Conservation (phyloP, 2,888 invertebrate species). For the Rhabditoides inermis region DNA sequence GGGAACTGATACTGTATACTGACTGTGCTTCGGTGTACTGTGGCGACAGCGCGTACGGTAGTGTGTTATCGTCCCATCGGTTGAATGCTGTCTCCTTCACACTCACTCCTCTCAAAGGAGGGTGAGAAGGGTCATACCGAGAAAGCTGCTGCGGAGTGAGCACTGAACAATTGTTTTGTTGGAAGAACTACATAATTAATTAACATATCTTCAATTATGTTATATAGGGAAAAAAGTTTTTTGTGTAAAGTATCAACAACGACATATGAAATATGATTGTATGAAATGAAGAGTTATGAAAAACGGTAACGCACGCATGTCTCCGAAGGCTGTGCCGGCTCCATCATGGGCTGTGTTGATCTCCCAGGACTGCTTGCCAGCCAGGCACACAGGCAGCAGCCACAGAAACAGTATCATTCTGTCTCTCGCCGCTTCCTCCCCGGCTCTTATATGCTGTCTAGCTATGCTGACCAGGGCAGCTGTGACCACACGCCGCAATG, state of each 20-base stretch:
- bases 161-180: too few species aligned
- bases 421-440: too few species aligned
- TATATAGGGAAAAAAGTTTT: background rate
- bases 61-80: conserved; percentile 32
- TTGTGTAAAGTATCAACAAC: background rate
- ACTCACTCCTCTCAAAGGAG: conserved; percentile 21
- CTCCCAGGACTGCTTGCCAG: conserved; percentile 16
- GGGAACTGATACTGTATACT: conserved; percentile 1
- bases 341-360: conserved; percentile 13
- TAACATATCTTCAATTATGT: background rate
- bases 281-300: background rate
- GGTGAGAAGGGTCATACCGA: conserved; percentile 14
- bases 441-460: too few species aligned
- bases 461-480: too few species aligned
- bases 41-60: conserved; percentile 30
- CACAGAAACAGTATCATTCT: too few species aligned
- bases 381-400: too few species aligned
- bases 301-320: conserved; percentile 23
- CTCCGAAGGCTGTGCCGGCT: conserved; percentile 17
- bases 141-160: conserved; percentile 28
- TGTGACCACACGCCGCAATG: too few species aligned
- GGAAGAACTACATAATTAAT: too few species aligned
- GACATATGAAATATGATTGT: background rate
- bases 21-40: conserved; percentile 33
- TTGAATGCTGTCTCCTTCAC: conserved; percentile 22